Evolutionary conservation across 2,888 invertebrate species (phyloP).

Genomic region (Dryobota labecula): DNA sequence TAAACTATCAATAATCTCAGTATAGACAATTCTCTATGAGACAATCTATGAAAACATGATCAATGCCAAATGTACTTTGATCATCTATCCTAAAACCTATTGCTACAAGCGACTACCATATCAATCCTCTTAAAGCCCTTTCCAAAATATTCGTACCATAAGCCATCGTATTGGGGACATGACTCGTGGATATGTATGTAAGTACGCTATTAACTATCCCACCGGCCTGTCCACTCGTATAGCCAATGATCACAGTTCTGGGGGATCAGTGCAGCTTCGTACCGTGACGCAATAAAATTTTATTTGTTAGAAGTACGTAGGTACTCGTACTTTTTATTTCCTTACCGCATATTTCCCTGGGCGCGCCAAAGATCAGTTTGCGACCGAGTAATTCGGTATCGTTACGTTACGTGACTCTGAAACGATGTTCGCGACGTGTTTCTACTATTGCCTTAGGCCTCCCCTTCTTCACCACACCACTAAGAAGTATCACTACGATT

Average conservation of each 20-base stretch:
- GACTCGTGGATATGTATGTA: conserved; percentile 51
- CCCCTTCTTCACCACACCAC: conserved; percentile 80
- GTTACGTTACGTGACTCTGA: conserved; percentile 85
- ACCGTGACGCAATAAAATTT: conserved; percentile 74
- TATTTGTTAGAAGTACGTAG: conserved; percentile 70
- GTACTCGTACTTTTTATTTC: conserved; percentile 72
- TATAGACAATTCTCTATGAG: background rate
- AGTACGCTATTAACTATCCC: conserved; percentile 56
- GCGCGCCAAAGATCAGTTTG: conserved; percentile 84
- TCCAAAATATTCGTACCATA: conserved; percentile 58
- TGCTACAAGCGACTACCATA: conserved; percentile 29
- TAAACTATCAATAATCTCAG: background rate
- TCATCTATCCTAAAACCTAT: conserved; percentile 13
- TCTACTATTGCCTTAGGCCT: conserved; percentile 82
- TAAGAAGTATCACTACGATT: conserved; percentile 85
- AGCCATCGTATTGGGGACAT: conserved; percentile 51
- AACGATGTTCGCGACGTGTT: conserved; percentile 86
- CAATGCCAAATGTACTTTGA: background rate
- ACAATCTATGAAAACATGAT: conserved; percentile 6
- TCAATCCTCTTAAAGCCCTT: conserved; percentile 51
- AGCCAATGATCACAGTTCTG: conserved; percentile 54
- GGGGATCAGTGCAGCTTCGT: conserved; percentile 53
- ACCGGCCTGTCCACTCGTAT: conserved; percentile 46
- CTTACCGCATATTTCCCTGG: conserved; percentile 81
- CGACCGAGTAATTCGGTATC: conserved; percentile 84